phyloP scores from a whole-genome alignment of 2,888 invertebrate genomes.

The Stenurella melanura region DNA sequence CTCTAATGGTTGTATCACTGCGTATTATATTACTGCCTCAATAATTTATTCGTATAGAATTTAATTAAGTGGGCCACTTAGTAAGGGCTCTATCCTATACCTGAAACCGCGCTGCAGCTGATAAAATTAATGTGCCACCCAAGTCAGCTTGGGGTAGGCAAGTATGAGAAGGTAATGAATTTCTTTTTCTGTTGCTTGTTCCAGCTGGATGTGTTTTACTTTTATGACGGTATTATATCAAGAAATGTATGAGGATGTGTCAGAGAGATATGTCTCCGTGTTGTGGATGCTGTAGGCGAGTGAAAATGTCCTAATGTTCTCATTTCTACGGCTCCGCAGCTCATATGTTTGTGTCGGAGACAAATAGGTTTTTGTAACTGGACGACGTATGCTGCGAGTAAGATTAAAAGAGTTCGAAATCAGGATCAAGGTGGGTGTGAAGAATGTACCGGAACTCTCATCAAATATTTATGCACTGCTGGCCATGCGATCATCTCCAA shows the following conservation, averaged over 20 bases:
- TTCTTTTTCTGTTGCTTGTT: constrained; percentile 10
- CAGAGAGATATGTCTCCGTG: constrained; percentile 8
- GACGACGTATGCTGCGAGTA: too few relatives aligned
- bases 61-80: constrained; percentile 30
- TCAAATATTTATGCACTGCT: too few relatives aligned
- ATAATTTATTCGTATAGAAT: constrained; percentile 28
- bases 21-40: constrained; percentile 8
- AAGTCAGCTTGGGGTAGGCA: too few relatives aligned
- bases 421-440: too few relatives aligned
- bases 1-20: constrained; percentile 21
- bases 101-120: neutral
- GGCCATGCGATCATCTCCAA: too few relatives aligned
- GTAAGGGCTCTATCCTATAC: neutral
- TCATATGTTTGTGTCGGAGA: too few relatives aligned
- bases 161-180: constrained; percentile 9
- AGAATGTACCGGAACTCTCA: too few relatives aligned
- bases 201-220: constrained; percentile 20
- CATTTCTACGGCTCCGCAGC: too few relatives aligned
- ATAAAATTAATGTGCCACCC: neutral
- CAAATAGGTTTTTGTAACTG: too few relatives aligned
- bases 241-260: constrained; percentile 20
- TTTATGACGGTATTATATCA: constrained; percentile 14
- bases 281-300: neutral
- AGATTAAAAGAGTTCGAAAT: too few relatives aligned
- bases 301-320: neutral